A percentile compares a stretch with the other conserved stretches of the same genome.
phyloP scores from a whole-genome alignment of 2,113 vertebrate species.

The Epinephelus lanceolatus region DNA sequence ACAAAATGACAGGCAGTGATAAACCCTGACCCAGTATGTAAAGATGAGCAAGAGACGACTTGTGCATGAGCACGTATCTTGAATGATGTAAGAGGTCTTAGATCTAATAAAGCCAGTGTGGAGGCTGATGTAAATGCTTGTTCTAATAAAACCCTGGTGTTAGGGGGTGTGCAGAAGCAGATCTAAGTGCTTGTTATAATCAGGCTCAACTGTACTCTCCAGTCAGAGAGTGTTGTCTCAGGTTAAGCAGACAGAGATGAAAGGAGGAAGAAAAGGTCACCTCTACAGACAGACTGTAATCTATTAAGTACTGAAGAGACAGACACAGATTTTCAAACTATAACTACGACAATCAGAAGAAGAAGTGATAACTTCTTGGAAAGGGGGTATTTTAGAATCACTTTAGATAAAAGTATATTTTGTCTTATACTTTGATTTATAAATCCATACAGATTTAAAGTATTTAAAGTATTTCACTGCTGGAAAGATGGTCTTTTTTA shows the following conservation, averaged over 20 bases:
- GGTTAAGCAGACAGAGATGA: conserved; percentile 72
- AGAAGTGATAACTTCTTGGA: neutral
- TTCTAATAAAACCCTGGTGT: conserved; percentile 78
- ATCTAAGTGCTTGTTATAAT: conserved; percentile 82
- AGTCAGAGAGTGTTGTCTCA: conserved; percentile 68
- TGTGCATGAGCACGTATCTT: conserved; percentile 46
- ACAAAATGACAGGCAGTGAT: conserved; percentile 27
- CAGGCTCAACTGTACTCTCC: conserved; percentile 76
- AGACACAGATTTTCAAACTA: neutral
- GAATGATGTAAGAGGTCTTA: conserved; percentile 81
- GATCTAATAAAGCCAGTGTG: conserved; percentile 72
- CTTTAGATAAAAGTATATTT: neutral
- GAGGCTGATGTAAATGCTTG: conserved; percentile 82
- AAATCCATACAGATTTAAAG: neutral
- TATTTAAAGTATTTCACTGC: no score
- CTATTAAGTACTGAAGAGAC: conserved; percentile 44
- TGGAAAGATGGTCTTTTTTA: no score
- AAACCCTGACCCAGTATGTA: conserved; percentile 46
- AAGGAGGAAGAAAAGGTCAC: conserved; percentile 77
- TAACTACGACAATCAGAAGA: neutral
- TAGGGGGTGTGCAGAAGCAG: conserved; percentile 66
- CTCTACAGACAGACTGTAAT: conserved; percentile 67
- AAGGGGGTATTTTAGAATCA: neutral
- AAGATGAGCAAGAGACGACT: conserved; percentile 37
- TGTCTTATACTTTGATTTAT: neutral